Base-by-base conservation (phyloP, 2,113 vertebrate genomes). In the Eptatretus burgeri region DNA sequence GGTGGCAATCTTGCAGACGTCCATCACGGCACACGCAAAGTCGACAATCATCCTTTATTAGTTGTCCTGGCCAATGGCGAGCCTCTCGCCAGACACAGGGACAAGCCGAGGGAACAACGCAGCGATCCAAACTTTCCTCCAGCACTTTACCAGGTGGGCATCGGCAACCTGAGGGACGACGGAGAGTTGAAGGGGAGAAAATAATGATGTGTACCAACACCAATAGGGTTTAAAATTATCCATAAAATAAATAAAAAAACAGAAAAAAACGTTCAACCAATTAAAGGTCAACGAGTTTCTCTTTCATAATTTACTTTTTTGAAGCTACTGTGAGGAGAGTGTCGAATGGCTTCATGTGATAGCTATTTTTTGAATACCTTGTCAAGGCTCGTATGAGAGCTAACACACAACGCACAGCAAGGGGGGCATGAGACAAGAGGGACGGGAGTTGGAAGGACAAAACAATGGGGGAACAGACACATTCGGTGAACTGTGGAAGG, bases 1-100 rank as follows among this genome's bases (percentile, higher is more conserved):
- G 76, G 17, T 70, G 73, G 68, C 85, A 93, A 51, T 68, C 70
- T 27, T 71, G 76, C 64, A 74, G 73, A 41, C 62, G 69, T 10
- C 83, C 85, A 2, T 76, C 75, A 51, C 76, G 78, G 71, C 85
- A 93, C 60, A 75, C 63, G 65, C 86, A 91, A 51, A 87, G 72
- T 62, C 76, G 76, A 67, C 85, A 91, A 60, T 74, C 73, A 14
- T 70, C 50, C 69, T 81, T 79, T 49, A 85, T 72, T 68, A 69
- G 68, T 70, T 80, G 80, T 13, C 76, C 83, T 0, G 78, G 70
- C 73, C 71, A 75, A 64, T 74, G 79, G 5, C 68, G 63, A 64
- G 73, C 68, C 14, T 78, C 79, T 1, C 73, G 75, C 64, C 76
- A 71, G 65, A 77, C 74, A 65, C 82, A 85, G 11, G 72, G 71